Percentiles rank a stretch among this genome's conserved stretches.
Conservation (phyloP, 2,797 vertebrate species). For the Hippoglossus hippoglossus region DNA sequence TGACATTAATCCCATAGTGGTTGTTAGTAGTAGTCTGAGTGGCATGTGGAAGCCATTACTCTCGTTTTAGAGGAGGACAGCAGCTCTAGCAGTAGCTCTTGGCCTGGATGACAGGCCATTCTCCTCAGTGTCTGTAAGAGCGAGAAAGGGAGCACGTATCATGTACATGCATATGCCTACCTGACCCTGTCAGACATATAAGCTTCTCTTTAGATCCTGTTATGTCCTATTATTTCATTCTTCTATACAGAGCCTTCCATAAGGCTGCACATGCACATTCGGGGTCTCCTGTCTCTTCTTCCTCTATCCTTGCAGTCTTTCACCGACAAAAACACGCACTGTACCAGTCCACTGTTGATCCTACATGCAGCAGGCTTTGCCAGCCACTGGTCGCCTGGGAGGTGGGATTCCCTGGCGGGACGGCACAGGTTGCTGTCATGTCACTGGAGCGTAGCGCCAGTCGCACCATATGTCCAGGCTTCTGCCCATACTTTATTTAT, state of each 20-base stretch:
- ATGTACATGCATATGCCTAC: constrained; percentile 52
- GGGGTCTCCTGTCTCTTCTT: constrained; percentile 11
- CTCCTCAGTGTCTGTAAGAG: constrained; percentile 41
- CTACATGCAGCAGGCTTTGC: constrained; percentile 53
- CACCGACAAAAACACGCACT: constrained; percentile 41
- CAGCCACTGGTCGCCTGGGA: constrained; percentile 66
- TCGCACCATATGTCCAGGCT: constrained; percentile 85
- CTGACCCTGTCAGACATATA: constrained; percentile 53
- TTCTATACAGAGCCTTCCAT: constrained; percentile 27
- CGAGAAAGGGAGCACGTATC: constrained; percentile 33
- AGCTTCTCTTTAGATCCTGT: constrained; percentile 49
- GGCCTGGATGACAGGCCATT: constrained; percentile 59
- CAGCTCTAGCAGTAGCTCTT: constrained; percentile 67
- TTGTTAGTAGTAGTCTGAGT: constrained; percentile 79
- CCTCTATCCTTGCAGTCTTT: constrained; percentile 15
- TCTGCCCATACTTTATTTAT: constrained; percentile 84
- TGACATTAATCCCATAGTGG: constrained; percentile 79
- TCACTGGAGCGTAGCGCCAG: constrained; percentile 78
- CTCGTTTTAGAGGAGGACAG: constrained; percentile 79
- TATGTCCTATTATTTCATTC: constrained; percentile 36
- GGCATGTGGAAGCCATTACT: constrained; percentile 86
- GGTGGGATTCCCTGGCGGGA: constrained; percentile 81
- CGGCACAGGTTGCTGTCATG: constrained; percentile 85
- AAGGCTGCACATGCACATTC: constrained; percentile 29
- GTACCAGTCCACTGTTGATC: constrained; percentile 56